Percentiles rank a stretch among this genome's conserved stretches.
Evolutionary conservation across 2,888 invertebrate genomes (phyloP).

Genomic region (Lucinisca nassula): DNA sequence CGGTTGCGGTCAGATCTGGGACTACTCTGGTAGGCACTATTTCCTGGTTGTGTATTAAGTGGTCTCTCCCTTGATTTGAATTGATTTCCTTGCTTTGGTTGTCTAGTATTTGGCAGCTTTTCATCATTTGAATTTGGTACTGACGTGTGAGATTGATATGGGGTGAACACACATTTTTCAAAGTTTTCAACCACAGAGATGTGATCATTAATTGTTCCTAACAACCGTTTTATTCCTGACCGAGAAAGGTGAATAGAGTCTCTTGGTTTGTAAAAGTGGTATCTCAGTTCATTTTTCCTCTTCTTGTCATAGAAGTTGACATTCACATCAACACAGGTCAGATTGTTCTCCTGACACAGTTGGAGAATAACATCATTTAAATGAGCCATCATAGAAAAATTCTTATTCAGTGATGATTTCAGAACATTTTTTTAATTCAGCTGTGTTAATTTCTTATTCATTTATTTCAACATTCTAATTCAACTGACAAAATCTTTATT

Average conservation of each 20-base stretch:
- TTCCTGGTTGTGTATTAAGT: no score
- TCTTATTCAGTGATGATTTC: no score
- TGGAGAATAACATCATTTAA: neutral
- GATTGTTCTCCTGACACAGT: neutral
- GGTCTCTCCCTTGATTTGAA: no score
- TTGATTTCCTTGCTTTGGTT: neutral
- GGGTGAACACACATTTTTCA: neutral
- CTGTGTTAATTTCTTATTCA: no score
- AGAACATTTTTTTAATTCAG: no score
- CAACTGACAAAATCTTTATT: no score
- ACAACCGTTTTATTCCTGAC: neutral
- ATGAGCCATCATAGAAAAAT: no score
- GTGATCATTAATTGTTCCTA: neutral
- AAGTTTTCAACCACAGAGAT: neutral
- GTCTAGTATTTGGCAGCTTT: neutral
- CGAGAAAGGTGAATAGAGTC: neutral
- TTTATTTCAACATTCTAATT: no score
- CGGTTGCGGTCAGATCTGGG: neutral
- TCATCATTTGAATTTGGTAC: neutral
- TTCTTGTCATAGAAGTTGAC: neutral
- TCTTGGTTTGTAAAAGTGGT: neutral
- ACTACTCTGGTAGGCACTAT: no score
- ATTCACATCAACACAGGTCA: neutral
- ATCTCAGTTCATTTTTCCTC: neutral
- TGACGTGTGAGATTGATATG: neutral